Evolutionary conservation across 2,888 invertebrate genomes (phyloP).

Genomic region (Protula sp.): DNA sequence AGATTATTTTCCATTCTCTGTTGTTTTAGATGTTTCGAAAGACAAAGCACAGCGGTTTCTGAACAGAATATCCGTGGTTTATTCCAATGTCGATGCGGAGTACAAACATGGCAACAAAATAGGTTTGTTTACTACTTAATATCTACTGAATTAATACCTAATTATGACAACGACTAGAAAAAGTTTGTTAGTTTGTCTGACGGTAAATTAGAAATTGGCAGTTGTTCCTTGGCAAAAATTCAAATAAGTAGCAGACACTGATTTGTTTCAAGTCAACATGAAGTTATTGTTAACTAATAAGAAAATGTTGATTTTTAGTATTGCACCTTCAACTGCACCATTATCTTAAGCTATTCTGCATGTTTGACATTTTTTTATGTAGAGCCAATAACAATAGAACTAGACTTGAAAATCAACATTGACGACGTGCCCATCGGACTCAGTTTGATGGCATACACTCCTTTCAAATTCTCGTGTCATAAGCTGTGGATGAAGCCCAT

Average conservation of each 20-base stretch:
- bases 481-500: slow-evolving; percentile 39
- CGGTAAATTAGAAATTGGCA: too few relatives aligned
- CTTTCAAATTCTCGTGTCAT: slow-evolving; percentile 38
- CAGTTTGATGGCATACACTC: slow-evolving; percentile 35
- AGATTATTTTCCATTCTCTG: background rate
- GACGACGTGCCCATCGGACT: slow-evolving; percentile 46
- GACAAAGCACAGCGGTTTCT: slow-evolving; percentile 39
- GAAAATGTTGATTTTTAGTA: too few relatives aligned
- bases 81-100: slow-evolving; percentile 37
- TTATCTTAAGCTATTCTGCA: too few relatives aligned
- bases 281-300: too few relatives aligned
- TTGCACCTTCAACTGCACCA: too few relatives aligned
- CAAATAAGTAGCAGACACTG: too few relatives aligned
- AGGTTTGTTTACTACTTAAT: slow-evolving; percentile 27
- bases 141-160: too few relatives aligned
- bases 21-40: slow-evolving; percentile 33
- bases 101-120: slow-evolving; percentile 35
- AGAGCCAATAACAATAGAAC: slow-evolving; percentile 35
- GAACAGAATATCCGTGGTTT: slow-evolving; percentile 38
- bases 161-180: too few relatives aligned
- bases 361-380: background rate
- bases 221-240: too few relatives aligned
- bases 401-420: slow-evolving; percentile 39
- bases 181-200: too few relatives aligned
- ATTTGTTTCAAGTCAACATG: background rate